Evolutionary conservation across 2,888 invertebrate genomes (phyloP).

Genomic region (Spilosoma lubricipeda): DNA sequence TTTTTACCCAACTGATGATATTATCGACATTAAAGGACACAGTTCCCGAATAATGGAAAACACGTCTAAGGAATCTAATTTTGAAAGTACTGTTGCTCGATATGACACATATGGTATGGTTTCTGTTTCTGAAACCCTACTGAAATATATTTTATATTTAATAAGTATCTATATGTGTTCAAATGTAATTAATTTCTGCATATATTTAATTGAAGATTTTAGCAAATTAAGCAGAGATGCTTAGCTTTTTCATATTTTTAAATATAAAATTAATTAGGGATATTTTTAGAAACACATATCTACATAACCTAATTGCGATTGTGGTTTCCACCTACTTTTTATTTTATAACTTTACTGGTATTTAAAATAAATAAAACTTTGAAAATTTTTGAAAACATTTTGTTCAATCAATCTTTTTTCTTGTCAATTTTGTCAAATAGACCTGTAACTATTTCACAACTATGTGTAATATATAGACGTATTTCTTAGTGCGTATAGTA

Average conservation of each 20-base stretch:
- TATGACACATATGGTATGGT: background rate
- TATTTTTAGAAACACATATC: background rate
- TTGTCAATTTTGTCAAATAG: too few species aligned
- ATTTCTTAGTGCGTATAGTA: background rate
- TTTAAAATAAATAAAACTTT: background rate
- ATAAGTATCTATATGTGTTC: too few species aligned
- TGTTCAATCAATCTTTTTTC: background rate
- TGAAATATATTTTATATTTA: too few species aligned
- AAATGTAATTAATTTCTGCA: too few species aligned
- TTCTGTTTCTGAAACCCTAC: background rate
- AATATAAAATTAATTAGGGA: too few species aligned
- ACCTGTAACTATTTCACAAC: slow-evolving; percentile 23
- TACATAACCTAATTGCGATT: background rate
- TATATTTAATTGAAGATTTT: too few species aligned
- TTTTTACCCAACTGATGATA: background rate
- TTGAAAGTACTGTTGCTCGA: too few species aligned
- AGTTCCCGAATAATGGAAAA: too few species aligned
- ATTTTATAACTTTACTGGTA: background rate
- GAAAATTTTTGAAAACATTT: background rate
- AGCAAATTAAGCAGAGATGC: too few species aligned
- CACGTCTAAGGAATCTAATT: background rate
- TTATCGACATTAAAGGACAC: background rate
- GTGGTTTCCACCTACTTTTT: background rate
- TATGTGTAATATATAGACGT: slow-evolving; percentile 16
- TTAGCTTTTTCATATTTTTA: too few species aligned